phyloP scores from a whole-genome alignment of 1,140 invertebrate genomes.

The Rhynchophorus ferrugineus region DNA sequence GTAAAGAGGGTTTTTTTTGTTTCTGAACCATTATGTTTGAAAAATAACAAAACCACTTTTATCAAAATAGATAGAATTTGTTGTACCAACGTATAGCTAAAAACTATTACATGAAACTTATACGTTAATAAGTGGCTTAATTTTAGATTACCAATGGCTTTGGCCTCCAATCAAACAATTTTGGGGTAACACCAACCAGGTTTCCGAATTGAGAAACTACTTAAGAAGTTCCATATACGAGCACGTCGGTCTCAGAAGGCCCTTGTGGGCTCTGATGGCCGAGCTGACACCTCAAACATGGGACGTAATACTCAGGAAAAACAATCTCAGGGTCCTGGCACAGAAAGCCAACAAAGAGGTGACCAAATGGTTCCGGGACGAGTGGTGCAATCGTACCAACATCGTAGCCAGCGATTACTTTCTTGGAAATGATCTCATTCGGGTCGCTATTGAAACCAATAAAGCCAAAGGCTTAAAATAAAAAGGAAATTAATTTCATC shows the following conservation, averaged over 20 bases:
- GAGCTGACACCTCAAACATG: constrained; percentile 66
- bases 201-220: constrained; percentile 47
- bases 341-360: constrained; percentile 60
- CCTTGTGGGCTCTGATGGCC: constrained; percentile 70
- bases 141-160: constrained; percentile 57
- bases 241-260: constrained; percentile 42
- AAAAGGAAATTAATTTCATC: too few species aligned
- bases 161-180: constrained; percentile 64
- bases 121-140: too few species aligned
- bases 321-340: constrained; percentile 61
- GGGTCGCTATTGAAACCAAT: constrained; percentile 52
- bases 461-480: too few species aligned
- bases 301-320: constrained; percentile 55
- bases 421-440: constrained; percentile 65
- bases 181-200: constrained; percentile 56
- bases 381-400: constrained; percentile 61
- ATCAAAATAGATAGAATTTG: too few species aligned
- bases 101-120: too few species aligned
- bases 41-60: too few species aligned
- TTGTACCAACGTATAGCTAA: too few species aligned
- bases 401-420: constrained; percentile 74
- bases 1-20: too few species aligned
- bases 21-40: too few species aligned
- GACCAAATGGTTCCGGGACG: constrained; percentile 54
- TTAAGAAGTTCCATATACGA: constrained; percentile 46